These are phyloP conservation scores for Chloroclystis v-ata DNA, from an alignment of 2,888 invertebrate genomes.

Conservation along the genomic window DNA sequence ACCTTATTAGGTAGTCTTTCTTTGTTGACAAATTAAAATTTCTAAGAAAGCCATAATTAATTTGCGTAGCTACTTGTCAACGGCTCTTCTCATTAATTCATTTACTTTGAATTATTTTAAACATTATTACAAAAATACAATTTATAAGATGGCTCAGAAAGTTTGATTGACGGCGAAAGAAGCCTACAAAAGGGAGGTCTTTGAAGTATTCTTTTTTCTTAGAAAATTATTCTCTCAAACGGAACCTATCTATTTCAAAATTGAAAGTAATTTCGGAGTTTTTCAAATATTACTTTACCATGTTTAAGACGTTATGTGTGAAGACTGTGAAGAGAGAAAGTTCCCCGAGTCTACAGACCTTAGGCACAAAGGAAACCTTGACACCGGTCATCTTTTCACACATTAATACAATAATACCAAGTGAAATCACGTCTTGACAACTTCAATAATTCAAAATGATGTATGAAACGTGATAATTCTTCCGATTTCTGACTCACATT, in stretches of 20 bases:
- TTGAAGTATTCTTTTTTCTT: not conserved
- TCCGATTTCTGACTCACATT: conserved; percentile 17
- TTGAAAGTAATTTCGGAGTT: not conserved
- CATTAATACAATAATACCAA: conserved; percentile 11
- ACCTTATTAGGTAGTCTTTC: too few species aligned
- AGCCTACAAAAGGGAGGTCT: not conserved
- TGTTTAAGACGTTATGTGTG: conserved; percentile 15
- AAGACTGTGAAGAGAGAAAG: conserved; percentile 26
- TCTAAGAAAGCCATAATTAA: too few species aligned
- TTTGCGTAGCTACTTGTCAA: too few species aligned
- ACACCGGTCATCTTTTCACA: conserved; percentile 18
- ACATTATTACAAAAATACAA: too few species aligned
- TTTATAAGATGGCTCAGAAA: not conserved
- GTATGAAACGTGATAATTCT: conserved; percentile 12
- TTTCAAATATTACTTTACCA: not conserved
- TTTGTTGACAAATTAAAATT: too few species aligned
- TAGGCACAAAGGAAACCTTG: conserved; percentile 20
- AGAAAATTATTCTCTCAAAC: too few species aligned
- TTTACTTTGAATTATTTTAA: too few species aligned
- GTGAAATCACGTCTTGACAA: conserved; percentile 17
- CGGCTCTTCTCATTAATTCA: too few species aligned
- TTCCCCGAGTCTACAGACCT: conserved; percentile 7
- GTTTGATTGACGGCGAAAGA: not conserved
- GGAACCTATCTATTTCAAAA: too few species aligned
- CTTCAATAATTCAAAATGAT: conserved; percentile 18